Evolutionary conservation across 2,888 invertebrate species (phyloP), one percentile per base, ranked within the genome.

Genomic region (Acleris sparsana): DNA sequence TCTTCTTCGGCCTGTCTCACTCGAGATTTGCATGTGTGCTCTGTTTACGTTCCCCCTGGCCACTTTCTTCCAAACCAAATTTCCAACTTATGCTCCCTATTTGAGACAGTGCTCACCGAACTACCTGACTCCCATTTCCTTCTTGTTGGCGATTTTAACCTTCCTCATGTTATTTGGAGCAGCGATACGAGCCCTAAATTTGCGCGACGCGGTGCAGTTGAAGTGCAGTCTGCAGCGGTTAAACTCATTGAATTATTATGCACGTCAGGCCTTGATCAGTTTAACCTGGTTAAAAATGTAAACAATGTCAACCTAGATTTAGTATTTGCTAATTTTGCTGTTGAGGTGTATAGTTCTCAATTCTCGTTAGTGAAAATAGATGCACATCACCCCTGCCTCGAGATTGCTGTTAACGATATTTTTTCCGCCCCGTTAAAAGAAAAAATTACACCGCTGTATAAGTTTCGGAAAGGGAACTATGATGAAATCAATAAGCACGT

Each of bases 111-210:
- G 11, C 5, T 52, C 2, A 13, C 52, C 20, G 17, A 48, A 13
- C 3, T 25, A 20, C 7, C 25, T n/a, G 11, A 52, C 22, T 20
- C 52, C 4, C 5, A 52, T 22, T 52, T 25, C 25, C 20, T 52
- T 17, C n/a, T 53, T 5, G 33, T 17, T 9, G 53, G 53, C n/a
- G 53, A 53, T 33, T 53, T 53, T 33, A 53, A 53, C 17, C 33
- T 53, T 1, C 53, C 33, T 3, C 33, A 17, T n/a, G 6, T 53
- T 17, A 5, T 16, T n/a, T 53, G 53, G 55, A 3, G 3, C n/a
- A 17, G 7, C 17, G 55, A 43, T 43, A 9, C 43, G 5, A 13
- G 13, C 13, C 39, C 55, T 20, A 43, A 13, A 3, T 6, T 43
- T 17, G 43, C 11, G 5, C 55, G 20, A 6, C 53, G 53, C 16